Evolutionary conservation across 2,888 invertebrate genomes (phyloP).

Genomic region (Meliscaeva auricollis): DNA sequence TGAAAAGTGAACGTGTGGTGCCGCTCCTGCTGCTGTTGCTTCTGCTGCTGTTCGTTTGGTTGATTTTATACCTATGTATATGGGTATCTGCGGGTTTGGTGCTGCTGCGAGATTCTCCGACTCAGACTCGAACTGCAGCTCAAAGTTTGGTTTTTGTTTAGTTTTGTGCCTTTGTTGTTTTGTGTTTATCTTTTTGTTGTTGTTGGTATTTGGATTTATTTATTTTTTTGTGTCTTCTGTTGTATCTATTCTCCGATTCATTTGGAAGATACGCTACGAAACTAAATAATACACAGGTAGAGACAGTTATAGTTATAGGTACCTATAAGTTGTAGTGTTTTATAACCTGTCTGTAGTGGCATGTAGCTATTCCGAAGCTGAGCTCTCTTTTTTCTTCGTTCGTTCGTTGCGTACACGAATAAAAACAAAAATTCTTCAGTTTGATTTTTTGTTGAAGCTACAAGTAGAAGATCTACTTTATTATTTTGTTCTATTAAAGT

Average conservation of each 20-base stretch:
- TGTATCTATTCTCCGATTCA: constrained; percentile 47
- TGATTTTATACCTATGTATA: too few relatives aligned
- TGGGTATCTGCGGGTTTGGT: constrained; percentile 1
- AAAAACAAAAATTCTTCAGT: constrained; percentile 68
- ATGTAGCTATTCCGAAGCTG: constrained; percentile 69
- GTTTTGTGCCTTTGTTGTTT: constrained; percentile 64
- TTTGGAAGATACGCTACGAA: constrained; percentile 59
- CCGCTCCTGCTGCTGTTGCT: constrained; percentile 45
- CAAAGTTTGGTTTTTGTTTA: constrained; percentile 68
- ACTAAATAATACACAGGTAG: constrained; percentile 10
- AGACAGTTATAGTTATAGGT: constrained; percentile 54
- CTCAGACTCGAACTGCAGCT: constrained; percentile 46
- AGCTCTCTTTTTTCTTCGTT: constrained; percentile 67
- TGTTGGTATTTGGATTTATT: constrained; percentile 34
- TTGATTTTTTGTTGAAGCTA: constrained; percentile 31
- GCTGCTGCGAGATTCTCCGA: constrained; percentile 34
- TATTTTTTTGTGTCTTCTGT: constrained; percentile 20
- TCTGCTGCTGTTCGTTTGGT: constrained; percentile 39
- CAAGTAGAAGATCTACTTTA: constrained; percentile 23
- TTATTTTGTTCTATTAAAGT: not conserved
- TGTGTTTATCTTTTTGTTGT: constrained; percentile 56
- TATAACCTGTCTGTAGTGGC: constrained; percentile 74
- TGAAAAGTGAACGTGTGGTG: constrained; percentile 74
- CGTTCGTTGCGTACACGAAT: constrained; percentile 52
- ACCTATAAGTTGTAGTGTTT: constrained; percentile 28